These are phyloP conservation scores for Psylliodes chrysocephalus DNA, from an alignment of 2,888 invertebrate genomes.

Conservation along the genomic window DNA sequence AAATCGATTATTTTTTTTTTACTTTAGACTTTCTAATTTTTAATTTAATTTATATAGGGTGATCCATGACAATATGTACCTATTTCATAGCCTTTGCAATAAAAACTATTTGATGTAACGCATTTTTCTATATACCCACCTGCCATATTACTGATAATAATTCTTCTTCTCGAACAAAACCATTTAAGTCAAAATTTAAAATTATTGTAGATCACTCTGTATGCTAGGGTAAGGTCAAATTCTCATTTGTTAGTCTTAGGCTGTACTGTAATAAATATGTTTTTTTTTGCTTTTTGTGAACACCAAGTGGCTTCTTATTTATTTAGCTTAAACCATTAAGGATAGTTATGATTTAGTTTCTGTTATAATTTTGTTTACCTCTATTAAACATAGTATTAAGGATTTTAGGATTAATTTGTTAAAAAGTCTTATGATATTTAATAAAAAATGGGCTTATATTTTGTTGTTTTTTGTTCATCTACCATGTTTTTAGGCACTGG, in stretches of 20 bases:
- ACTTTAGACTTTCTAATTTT: constrained; percentile 31
- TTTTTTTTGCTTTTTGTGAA: constrained; percentile 39
- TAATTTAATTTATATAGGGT: constrained; percentile 21
- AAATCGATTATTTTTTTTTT: constrained; percentile 12
- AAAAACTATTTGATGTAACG: too few species aligned
- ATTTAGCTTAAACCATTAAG: constrained; percentile 41
- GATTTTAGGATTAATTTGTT: constrained; percentile 42
- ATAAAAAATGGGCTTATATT: constrained; percentile 38
- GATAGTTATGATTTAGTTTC: constrained; percentile 30
- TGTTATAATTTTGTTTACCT: constrained; percentile 39
- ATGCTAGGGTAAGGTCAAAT: constrained; percentile 19
- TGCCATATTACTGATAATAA: too few species aligned
- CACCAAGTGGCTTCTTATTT: constrained; percentile 44
- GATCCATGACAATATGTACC: constrained; percentile 1
- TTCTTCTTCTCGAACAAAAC: too few species aligned
- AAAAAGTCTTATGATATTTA: constrained; percentile 42
- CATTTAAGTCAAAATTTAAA: too few species aligned
- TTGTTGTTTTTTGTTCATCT: too few species aligned
- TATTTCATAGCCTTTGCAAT: too few species aligned
- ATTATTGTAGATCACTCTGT: constrained; percentile 25
- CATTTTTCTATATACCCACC: too few species aligned
- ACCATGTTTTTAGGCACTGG: too few species aligned
- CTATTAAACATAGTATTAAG: constrained; percentile 38
- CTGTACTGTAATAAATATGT: constrained; percentile 22
- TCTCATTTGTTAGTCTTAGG: constrained; percentile 37